Evolutionary conservation across 1,140 invertebrate species (phyloP).

Genomic region (Zaprionus africanus): DNA sequence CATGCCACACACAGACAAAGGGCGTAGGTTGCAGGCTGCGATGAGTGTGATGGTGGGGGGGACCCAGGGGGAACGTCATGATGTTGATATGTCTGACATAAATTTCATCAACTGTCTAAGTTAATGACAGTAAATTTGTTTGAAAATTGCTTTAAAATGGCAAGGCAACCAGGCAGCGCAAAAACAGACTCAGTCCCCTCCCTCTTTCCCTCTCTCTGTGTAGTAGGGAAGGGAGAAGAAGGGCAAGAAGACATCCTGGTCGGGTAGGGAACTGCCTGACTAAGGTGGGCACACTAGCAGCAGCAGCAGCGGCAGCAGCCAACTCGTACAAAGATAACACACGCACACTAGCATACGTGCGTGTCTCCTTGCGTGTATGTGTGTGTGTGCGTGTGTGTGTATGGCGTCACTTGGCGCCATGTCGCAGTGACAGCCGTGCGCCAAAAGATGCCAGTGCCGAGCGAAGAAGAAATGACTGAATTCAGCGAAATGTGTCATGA

Average conservation of each 20-base stretch:
- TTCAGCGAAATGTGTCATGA: conserved; percentile 82
- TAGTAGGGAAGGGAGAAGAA: neutral
- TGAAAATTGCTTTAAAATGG: conserved; percentile 83
- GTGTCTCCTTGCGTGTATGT: neutral
- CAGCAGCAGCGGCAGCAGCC: conserved; percentile 1
- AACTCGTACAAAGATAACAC: conserved; percentile 29
- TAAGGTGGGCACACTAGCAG: conserved; percentile 56
- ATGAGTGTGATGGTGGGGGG: neutral
- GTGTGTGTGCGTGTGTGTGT: neutral
- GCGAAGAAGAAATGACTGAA: conserved; percentile 77
- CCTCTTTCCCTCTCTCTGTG: conserved; percentile 25
- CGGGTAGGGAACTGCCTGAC: conserved; percentile 21
- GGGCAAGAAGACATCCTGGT: no score
- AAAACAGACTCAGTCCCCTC: conserved; percentile 53
- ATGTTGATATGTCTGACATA: conserved; percentile 82
- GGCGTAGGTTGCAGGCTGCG: conserved; percentile 9
- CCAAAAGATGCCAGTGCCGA: conserved; percentile 63
- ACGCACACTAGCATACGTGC: conserved; percentile 8
- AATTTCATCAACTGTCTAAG: conserved; percentile 83
- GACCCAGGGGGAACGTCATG: conserved; percentile 50
- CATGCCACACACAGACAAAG: conserved; percentile 58
- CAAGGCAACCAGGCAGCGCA: conserved; percentile 77
- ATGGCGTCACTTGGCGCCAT: conserved; percentile 60
- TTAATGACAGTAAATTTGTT: conserved; percentile 83
- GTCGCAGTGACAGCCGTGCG: conserved; percentile 75